phyloP scores from a whole-genome alignment of 2,797 vertebrate genomes.

The Tachyglossus aculeatus region DNA sequence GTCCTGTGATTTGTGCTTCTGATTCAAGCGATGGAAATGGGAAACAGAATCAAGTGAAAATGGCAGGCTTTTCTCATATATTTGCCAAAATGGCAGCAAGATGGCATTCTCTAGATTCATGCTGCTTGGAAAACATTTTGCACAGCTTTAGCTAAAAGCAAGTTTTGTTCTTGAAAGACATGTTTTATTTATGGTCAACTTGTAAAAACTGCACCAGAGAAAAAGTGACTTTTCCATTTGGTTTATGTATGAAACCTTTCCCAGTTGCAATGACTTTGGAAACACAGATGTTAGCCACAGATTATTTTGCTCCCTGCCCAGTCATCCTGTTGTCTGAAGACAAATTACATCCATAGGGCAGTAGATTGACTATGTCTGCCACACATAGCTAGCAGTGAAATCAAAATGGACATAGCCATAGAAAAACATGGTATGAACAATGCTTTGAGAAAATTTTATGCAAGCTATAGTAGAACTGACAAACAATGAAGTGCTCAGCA shows the following conservation, averaged over 20 bases:
- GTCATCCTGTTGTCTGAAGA: no score
- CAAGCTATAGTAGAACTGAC: no score
- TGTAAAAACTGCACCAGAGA: background rate
- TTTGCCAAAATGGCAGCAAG: background rate
- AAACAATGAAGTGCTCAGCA: no score
- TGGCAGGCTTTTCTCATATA: background rate
- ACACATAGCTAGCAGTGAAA: no score
- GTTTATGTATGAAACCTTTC: no score
- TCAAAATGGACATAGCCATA: no score
- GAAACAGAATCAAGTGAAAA: background rate
- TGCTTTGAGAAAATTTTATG: no score
- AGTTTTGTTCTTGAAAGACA: background rate
- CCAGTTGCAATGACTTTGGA: background rate
- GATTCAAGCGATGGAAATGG: background rate
- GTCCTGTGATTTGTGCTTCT: background rate
- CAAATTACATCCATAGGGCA: no score
- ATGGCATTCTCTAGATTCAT: background rate
- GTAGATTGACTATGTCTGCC: no score
- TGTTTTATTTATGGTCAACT: background rate
- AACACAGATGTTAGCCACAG: no score
- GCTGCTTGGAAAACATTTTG: background rate
- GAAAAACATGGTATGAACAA: no score
- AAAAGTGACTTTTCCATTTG: background rate
- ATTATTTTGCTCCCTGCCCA: no score
- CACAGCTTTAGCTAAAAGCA: background rate